Evolutionary conservation across 2,113 vertebrate species (phyloP), one percentile per base, ranked within the genome.

Genomic region (Actinemys pallida): DNA sequence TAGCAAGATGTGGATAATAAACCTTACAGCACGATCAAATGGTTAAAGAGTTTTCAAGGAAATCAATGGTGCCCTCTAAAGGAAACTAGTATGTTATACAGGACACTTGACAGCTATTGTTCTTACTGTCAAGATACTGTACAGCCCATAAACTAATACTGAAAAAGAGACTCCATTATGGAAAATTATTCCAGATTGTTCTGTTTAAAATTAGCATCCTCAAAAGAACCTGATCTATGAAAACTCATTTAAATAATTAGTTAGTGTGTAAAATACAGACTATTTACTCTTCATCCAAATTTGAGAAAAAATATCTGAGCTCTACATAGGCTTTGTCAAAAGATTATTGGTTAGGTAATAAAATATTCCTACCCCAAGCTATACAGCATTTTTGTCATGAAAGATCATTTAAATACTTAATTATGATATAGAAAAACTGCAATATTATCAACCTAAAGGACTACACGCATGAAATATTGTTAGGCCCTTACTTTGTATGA

Each of bases 41-140:
- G 31, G 79, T 80, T 59, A 42, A 0, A 13, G 87, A 27, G 82
- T 90, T 81, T 96, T 97, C 94, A 88, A 81, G 89, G 97, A 96
- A 97, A 96, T 94, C 97, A 98, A 98, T 94, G 96, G 98, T 98
- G 98, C 98, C 98, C 98, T 98, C 98, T 98, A 98, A 98, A 98
- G 98, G 98, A 98, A 98, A 91, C 82, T 83, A 39, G 2, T 10
- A 19, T 59, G 84, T 92, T 80, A n/a, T 87, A 89, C 97, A 96
- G 56, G 39, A 54, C 31, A 31, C n/a, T 57, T 83, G 88, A 1
- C 39, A 89, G 47, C 27, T n/a, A 45, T 42, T 76, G 47, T 59
- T 93, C 31, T 78, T 89, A 11, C 79, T 8, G 84, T 75, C 76
- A 59, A 13, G 82, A 39, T 88, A 62, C 5, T 6, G 29, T 86